These are phyloP conservation scores for Scrobipalpa costella DNA, from an alignment of 2,888 invertebrate species.

Conservation along the genomic window DNA sequence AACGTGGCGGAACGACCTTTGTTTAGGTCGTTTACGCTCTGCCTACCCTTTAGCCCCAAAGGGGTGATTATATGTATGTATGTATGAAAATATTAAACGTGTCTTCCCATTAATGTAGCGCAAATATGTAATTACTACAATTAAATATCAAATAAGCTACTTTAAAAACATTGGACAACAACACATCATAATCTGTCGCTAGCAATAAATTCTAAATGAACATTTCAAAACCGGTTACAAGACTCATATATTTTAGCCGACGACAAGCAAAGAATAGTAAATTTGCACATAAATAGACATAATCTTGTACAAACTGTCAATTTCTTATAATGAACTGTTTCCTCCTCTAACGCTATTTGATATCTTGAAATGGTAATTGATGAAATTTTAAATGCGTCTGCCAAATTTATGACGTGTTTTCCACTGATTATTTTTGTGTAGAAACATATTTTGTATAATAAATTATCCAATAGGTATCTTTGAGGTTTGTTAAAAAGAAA, in stretches of 20 bases:
- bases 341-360: slow-evolving; percentile 31
- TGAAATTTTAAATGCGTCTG: slow-evolving; percentile 47
- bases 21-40: too few relatives aligned
- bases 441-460: slow-evolving; percentile 32
- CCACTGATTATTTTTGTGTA: slow-evolving; percentile 32
- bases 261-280: slow-evolving; percentile 38
- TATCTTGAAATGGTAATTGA: slow-evolving; percentile 39
- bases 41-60: too few relatives aligned
- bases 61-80: too few relatives aligned
- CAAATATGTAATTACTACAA: neutral
- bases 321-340: slow-evolving; percentile 52
- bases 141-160: slow-evolving; percentile 24
- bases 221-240: slow-evolving; percentile 42
- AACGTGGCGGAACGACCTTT: too few relatives aligned
- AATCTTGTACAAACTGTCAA: slow-evolving; percentile 58
- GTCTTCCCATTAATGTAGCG: too few relatives aligned
- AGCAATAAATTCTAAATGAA: slow-evolving; percentile 41
- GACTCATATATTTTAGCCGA: slow-evolving; percentile 29
- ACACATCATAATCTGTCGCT: slow-evolving; percentile 45
- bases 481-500: slow-evolving; percentile 7
- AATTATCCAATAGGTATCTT: slow-evolving; percentile 22
- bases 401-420: slow-evolving; percentile 45
- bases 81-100: too few relatives aligned
- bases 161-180: slow-evolving; percentile 14
- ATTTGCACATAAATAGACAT: slow-evolving; percentile 60